Evolutionary conservation across 1,140 invertebrate species (phyloP), one percentile per base, ranked within the genome.

Genomic region (Hyposmocoma kahamanoa): DNA sequence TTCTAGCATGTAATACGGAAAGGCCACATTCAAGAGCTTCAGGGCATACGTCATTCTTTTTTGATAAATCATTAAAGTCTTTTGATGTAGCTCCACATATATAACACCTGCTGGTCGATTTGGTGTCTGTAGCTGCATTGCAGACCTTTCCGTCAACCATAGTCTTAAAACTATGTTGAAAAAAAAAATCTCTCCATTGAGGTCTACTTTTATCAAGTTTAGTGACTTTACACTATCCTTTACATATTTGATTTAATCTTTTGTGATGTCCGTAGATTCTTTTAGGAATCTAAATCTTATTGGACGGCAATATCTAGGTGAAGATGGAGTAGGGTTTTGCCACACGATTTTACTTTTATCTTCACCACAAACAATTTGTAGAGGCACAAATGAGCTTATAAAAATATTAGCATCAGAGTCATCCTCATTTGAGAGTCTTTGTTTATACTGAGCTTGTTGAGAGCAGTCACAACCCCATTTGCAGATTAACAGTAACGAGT

Each of bases 91-190:
- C 22, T 3, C 60, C 62, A 58, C 67, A 76, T 18, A 76, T 66
- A 43, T 72, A 74, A 48, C 72, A 74, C 20, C 32, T 47, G 34
- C 39, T 30, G 8, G 47, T 42, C 8, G 69, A 78, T 22, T 26
- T 50, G 30, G 61, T 78, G 22, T 58, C 30, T 13, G 67, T 69
- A 3, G 64, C 54, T 5, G 67, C 67, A 55, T 75, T 68, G 24
- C 62, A 69, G 9, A 77, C 60, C 47, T 77, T 80, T 19, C 52
- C 68, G 42, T 75, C 68, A 10, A 74, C 53, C 73, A 72, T 77
- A n/a, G n/a, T n/a, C n/a, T n/a, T n/a, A n/a, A n/a, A n/a, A n/a
- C n/a, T n/a, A n/a, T n/a, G n/a, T n/a, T n/a, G n/a, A n/a, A n/a
- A n/a, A n/a, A n/a, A n/a, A n/a, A n/a, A n/a, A n/a, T n/a, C n/a